Evolutionary conservation across 1,140 invertebrate genomes (phyloP).

Genomic region (Drosophila ironensis): DNA sequence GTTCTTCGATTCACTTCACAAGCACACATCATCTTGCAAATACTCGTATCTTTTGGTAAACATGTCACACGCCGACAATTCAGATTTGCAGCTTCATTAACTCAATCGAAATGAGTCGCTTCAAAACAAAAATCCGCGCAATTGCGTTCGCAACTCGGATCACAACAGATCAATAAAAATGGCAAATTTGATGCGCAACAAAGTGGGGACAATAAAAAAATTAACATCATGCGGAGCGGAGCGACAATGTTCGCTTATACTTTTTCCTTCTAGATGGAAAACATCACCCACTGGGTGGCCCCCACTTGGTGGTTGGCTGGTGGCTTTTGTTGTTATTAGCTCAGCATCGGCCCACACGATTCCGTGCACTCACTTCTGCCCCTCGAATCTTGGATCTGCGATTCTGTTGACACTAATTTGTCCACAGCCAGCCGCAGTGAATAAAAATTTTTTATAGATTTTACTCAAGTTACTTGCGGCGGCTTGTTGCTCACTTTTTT

Average conservation of each 20-base stretch:
- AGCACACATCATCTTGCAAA: slow-evolving; percentile 10
- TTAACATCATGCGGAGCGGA: no score
- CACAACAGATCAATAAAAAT: slow-evolving; percentile 75
- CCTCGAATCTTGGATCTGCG: not conserved
- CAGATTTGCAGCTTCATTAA: slow-evolving; percentile 15
- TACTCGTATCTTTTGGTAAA: slow-evolving; percentile 17
- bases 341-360: slow-evolving; percentile 18
- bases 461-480: slow-evolving; percentile 18
- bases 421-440: slow-evolving; percentile 28
- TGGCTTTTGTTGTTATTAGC: slow-evolving; percentile 22
- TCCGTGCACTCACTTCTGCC: slow-evolving; percentile 1
- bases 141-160: slow-evolving; percentile 38
- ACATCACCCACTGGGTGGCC: slow-evolving; percentile 42
- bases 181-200: slow-evolving; percentile 48
- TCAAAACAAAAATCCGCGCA: slow-evolving; percentile 28
- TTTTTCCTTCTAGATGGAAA: slow-evolving; percentile 6
- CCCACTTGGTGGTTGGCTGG: no score
- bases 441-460: slow-evolving; percentile 50
- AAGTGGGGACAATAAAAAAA: slow-evolving; percentile 26
- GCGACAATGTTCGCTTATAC: slow-evolving; percentile 35
- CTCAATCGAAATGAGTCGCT: slow-evolving; percentile 8
- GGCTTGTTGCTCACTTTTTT: slow-evolving; percentile 31
- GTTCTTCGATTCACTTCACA: slow-evolving; percentile 7
- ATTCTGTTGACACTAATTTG: slow-evolving; percentile 52
- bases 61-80: not conserved